Conservation (phyloP, 1,140 invertebrate species). For the Amyelois transitella region DNA sequence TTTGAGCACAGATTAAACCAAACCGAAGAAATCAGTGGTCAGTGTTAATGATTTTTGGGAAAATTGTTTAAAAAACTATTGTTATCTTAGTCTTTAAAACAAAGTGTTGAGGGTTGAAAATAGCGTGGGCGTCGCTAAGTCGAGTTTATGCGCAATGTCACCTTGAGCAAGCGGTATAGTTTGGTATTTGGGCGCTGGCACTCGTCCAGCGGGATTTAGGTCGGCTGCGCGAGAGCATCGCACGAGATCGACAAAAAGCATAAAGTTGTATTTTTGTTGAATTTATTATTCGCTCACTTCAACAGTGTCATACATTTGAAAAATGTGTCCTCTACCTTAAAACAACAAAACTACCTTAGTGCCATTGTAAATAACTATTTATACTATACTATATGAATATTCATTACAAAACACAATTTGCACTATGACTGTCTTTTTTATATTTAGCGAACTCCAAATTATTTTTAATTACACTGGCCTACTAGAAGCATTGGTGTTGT, state of each 20-base stretch:
- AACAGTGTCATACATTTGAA: too few relatives aligned
- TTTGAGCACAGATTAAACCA: too few relatives aligned
- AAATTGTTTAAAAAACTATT: neutral
- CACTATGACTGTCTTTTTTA: too few relatives aligned
- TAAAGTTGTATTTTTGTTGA: neutral
- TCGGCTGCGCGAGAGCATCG: conserved; percentile 15
- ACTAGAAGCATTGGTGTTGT: too few relatives aligned
- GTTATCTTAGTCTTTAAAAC: neutral
- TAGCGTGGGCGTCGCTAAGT: neutral
- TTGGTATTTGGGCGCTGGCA: conserved; percentile 45
- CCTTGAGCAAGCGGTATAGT: conserved; percentile 33
- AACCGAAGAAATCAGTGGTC: too few relatives aligned
- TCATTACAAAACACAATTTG: too few relatives aligned
- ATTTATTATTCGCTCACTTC: neutral
- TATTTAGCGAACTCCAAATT: too few relatives aligned
- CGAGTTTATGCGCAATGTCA: conserved; percentile 33
- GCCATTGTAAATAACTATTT: too few relatives aligned
- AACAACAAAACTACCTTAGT: too few relatives aligned
- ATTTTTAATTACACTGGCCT: too few relatives aligned
- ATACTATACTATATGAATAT: too few relatives aligned
- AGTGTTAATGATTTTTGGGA: neutral
- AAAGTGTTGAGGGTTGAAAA: neutral
- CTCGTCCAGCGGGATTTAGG: conserved; percentile 43
- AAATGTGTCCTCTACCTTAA: too few relatives aligned
- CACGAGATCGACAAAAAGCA: neutral